These are phyloP conservation scores for Pogonocichla stellata DNA, from an alignment of 2,113 vertebrate genomes.

Conservation along the genomic window DNA sequence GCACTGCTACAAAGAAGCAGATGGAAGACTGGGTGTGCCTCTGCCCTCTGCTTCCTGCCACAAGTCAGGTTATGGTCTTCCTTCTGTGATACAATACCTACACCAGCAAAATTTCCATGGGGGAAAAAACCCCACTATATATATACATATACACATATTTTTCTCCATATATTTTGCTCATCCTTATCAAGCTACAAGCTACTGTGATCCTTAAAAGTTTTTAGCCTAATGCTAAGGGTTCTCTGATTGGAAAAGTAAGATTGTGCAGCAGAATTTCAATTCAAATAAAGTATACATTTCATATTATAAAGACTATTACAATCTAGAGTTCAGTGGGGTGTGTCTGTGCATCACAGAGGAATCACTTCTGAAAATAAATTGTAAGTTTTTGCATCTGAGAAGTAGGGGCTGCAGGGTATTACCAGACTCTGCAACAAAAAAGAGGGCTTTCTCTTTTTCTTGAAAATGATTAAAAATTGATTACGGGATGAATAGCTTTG, in stretches of 20 bases:
- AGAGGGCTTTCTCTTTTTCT: background rate
- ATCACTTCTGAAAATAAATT: background rate
- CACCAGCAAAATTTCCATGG: background rate
- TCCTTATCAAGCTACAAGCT: background rate
- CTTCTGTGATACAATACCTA: background rate
- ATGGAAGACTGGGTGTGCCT: background rate
- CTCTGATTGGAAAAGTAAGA: background rate
- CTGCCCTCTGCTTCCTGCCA: background rate
- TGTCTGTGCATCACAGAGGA: background rate
- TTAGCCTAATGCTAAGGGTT: background rate
- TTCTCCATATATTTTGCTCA: background rate
- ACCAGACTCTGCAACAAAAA: background rate
- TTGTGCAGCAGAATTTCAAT: background rate
- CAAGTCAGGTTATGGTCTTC: background rate
- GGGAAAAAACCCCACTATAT: too few species aligned
- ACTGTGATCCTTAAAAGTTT: background rate
- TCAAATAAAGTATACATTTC: background rate
- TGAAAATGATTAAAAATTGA: background rate
- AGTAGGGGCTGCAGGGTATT: background rate
- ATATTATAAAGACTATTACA: background rate
- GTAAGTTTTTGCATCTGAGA: background rate
- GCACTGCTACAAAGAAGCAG: fast-evolving
- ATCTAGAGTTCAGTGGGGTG: background rate
- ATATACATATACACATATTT: background rate
- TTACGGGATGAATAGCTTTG: background rate